phyloP scores from a whole-genome alignment of 2,113 vertebrate species.

The Salminus brasiliensis region DNA sequence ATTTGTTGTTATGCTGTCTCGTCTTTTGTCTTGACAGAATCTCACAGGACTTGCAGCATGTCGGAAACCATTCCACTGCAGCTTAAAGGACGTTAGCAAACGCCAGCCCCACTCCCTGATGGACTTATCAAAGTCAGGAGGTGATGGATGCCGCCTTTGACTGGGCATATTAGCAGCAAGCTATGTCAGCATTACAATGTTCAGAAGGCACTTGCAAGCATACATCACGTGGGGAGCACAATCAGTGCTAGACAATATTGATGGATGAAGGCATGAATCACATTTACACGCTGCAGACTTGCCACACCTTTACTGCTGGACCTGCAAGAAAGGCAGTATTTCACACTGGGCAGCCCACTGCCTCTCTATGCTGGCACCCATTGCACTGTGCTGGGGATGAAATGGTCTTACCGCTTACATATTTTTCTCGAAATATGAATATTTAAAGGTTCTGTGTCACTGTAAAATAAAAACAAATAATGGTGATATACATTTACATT shows the following conservation, averaged over 20 bases:
- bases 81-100: constrained; percentile 27
- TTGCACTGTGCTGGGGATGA: neutral
- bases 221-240: constrained; percentile 35
- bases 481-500: no score
- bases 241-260: constrained; percentile 30
- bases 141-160: constrained; percentile 32
- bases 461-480: no score
- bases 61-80: neutral
- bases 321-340: constrained; percentile 13
- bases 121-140: constrained; percentile 26
- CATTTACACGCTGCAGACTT: constrained; percentile 27
- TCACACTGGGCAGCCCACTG: neutral
- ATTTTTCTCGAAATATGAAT: neutral
- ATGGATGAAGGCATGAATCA: constrained; percentile 44
- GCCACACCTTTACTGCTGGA: constrained; percentile 11
- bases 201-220: constrained; percentile 30
- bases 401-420: neutral
- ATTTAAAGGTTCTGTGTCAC: no score
- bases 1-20: neutral
- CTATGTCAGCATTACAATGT: constrained; percentile 43
- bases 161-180: constrained; percentile 41
- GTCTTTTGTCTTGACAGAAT: neutral
- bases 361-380: neutral
- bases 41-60: constrained; percentile 8
- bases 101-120: constrained; percentile 12